Base-by-base conservation (phyloP, 2,797 vertebrate genomes). In the Microctenopoma lineatum region DNA sequence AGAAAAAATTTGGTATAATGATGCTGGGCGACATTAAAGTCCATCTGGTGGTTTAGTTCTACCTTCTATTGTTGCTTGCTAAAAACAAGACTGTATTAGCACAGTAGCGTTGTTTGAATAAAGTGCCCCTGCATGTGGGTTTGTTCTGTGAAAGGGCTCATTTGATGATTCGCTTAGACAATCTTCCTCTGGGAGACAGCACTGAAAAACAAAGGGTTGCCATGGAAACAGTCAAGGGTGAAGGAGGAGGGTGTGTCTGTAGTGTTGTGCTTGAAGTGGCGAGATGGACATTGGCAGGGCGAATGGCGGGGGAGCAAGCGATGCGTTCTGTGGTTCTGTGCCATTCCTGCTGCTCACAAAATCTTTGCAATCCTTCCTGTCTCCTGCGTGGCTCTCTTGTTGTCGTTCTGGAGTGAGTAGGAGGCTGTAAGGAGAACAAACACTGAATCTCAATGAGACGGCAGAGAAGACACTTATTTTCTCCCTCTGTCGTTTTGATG, bases 401-500 rank as follows among this genome's bases (percentile, higher is more conserved):
- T 76, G 82, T 85, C 72, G 77, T 83, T 84, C 84, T 62, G 72
- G 79, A 87, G 86, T 61, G 81, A 87, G 87, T 88, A 79, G 88
- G 87, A 92, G 91, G 83, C 83, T 85, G 77, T 64, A 44, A 87
- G 69, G 77, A 87, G 87, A 86, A 90, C 86, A 84, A 88, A 89
- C 79, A n/a, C 83, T 84, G 92, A 89, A 94, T 94, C 66, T 92
- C 84, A 94, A 93, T 93, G 89, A 94, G 88, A 89, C 60, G 66
- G 56, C 78, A 74, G 69, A 85, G 79, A 67, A 79, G 68, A 85
- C 82, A 82, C 84, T 82, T 45, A 75, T 86, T 86, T 85, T 81
- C 80, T 84, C n/a, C 1, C 73, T 72, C 71, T 52, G 46, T 78
- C 68, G 70, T 64, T 70, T 65, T 66, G 73, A 70, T 83, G 41